These are phyloP conservation scores for Agrotis clavis DNA, from an alignment of 2,888 invertebrate genomes.

Conservation along the genomic window DNA sequence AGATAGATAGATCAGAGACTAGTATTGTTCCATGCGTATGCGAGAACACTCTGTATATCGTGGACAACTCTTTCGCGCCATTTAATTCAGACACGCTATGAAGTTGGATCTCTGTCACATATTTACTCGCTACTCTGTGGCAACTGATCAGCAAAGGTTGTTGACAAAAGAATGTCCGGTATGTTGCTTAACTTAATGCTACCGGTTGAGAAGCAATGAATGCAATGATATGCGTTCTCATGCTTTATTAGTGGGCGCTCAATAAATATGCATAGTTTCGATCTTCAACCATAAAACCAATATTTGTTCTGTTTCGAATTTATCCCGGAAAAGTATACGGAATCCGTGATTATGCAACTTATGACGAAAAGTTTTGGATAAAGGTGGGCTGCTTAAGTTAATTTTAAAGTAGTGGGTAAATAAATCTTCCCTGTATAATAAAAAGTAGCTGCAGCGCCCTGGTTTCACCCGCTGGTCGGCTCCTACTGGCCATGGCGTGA, in stretches of 20 bases:
- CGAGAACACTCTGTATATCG: no score
- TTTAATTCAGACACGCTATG: no score
- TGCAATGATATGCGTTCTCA: conserved; percentile 40
- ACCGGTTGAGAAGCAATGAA: conserved; percentile 8
- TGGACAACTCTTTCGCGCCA: no score
- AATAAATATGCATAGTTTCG: conserved; percentile 21
- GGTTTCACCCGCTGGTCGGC: no score
- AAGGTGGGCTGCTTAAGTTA: background rate
- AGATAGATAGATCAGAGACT: no score
- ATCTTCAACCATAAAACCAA: background rate
- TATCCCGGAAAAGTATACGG: background rate
- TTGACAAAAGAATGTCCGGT: conserved; percentile 48
- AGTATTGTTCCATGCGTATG: no score
- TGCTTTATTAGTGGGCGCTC: conserved; percentile 5
- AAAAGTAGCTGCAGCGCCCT: no score
- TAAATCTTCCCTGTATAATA: background rate
- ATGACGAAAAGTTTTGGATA: background rate
- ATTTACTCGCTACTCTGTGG: conserved; percentile 18
- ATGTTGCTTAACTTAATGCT: conserved; percentile 39
- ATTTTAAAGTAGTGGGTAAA: background rate
- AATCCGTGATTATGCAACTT: background rate
- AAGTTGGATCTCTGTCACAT: conserved; percentile 15
- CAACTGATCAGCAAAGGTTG: conserved; percentile 33
- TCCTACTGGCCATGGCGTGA: no score
- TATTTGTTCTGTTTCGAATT: conserved; percentile 10